Percentiles rank a stretch among this genome's conserved stretches.
These are phyloP conservation scores for Oryzias woworae DNA, from an alignment of 2,113 vertebrate species.

Conservation along the genomic window DNA sequence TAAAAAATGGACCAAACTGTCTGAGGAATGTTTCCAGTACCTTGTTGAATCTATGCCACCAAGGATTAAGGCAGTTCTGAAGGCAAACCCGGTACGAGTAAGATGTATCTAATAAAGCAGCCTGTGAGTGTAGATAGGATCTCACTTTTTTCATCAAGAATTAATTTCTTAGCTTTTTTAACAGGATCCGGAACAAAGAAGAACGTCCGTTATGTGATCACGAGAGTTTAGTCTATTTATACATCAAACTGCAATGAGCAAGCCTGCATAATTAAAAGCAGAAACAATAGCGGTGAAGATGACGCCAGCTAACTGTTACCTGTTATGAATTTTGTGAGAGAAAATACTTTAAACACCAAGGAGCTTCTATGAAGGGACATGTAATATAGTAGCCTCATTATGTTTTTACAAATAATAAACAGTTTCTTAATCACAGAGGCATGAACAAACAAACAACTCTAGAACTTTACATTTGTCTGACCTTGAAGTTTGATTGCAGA, in stretches of 20 bases:
- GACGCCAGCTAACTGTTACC: slow-evolving; percentile 30
- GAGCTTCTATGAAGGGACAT: slow-evolving; percentile 42
- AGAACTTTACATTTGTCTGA: slow-evolving; percentile 37
- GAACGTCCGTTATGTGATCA: slow-evolving; percentile 42
- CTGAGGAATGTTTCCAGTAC: no score
- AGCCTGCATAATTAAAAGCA: slow-evolving; percentile 38
- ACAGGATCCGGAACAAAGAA: slow-evolving; percentile 33
- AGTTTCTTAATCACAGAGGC: slow-evolving; percentile 48
- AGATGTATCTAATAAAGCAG: no score
- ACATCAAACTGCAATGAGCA: slow-evolving; percentile 15
- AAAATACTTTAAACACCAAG: slow-evolving; percentile 50
- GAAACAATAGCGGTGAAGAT: slow-evolving; percentile 14
- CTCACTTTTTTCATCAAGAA: slow-evolving; percentile 39
- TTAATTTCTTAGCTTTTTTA: slow-evolving; percentile 30
- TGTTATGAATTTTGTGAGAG: slow-evolving; percentile 37
- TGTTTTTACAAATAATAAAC: slow-evolving; percentile 46
- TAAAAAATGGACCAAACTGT: no score
- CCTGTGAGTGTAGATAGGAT: not conserved
- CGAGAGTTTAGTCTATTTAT: slow-evolving; percentile 37
- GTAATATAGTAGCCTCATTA: slow-evolving; percentile 49
- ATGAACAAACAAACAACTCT: slow-evolving; percentile 35
- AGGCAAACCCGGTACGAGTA: no score
- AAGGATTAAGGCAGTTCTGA: no score
- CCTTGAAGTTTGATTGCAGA: slow-evolving; percentile 44
- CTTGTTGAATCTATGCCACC: no score